Base-by-base conservation (phyloP, 1,140 invertebrate species). In the Steinernema feltiae region DNA sequence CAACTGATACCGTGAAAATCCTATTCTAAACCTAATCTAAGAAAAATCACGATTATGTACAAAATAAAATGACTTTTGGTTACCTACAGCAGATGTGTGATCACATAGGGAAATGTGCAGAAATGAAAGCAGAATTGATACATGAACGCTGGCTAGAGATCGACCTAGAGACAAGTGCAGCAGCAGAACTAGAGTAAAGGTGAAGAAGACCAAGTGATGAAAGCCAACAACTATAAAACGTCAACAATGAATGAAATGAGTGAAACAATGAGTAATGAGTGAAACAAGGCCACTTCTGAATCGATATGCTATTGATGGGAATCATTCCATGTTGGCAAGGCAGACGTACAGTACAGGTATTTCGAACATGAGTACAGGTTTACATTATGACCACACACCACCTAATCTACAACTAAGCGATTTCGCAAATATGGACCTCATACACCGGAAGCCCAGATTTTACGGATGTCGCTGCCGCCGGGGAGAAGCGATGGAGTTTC, bases 21-120 rank as follows among this genome's bases (percentile, higher is more conserved):
- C 53, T 63, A 63, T 63, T 63, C 53, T 63, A 63, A 63, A 21
- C 53, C 53, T 63, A 63, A 15, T 63, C 53, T 63, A 63, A 15
- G 53, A 63, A 63, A 21, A 63, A 12, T 3, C 7, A 15, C 53
- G 24, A n/a, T 3, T 63, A 63, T 63, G 53, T 63, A 63, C 53
- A 63, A 12, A 63, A 63, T 63, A 63, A 63, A 63, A 63, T 63
- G 53, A 63, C 53, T 63, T 63, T 63, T 3, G 53, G 53, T 17
- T 63, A 63, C 24, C 53, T 63, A 63, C 53, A n/a, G 53, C 53
- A 63, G 53, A 63, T 63, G 53, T 27, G 53, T 63, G 53, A 63
- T 63, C 53, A 63, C 53, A 27, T 15, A 63, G 24, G 53, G 15
- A 27, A 27, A 46, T 12, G 41, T n/a, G n/a, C 41, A 46, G 41